Base-by-base conservation (phyloP, 1,140 invertebrate genomes). In the Drosophila albomicans region DNA sequence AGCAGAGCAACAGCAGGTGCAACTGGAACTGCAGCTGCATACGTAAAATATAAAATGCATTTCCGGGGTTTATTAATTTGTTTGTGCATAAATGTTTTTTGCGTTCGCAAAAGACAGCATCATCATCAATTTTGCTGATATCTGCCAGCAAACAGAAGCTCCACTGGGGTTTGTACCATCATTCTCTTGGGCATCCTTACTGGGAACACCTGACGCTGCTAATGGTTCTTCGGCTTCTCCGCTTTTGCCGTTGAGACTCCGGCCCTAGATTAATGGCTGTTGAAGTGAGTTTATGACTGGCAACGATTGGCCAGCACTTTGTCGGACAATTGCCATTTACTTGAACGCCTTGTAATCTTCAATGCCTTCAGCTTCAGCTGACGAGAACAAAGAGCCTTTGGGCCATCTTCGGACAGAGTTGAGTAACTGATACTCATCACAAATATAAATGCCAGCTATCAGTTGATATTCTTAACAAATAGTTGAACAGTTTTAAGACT, bases 21-120 rank as follows among this genome's bases (percentile, higher is more conserved):
- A 61, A 38, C 59, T 65, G 72, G 45, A 38, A 38, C 61, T 41
- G 15, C 66, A 68, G 32, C 38, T 56, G 74, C 78, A 86, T 64
- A 78, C 62, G 75, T 68, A 71, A 73, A 69, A 57, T 72, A 61
- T 70, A 59, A 74, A 87, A 68, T 66, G 63, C 15, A 10, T 45
- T 61, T 6, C 56, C 77, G 52, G 68, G 62, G 25, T 78, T 73
- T 82, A 84, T 88, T 88, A 87, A 84, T 88, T 88, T 84, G 80
- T 64, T 72, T 71, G 61, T 62, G 57, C 66, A 78, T 75, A 79
- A 64, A 64, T 70, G 77, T 61, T 79, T 52, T 69, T 64, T 30
- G 35, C 32, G 49, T 43, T 70, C 25, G 20, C 35, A 54, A 35
- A 64, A 28, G 49, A 11, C 38, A 69, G 59, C 66, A 69, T 56